Base-by-base conservation (phyloP, 37 sponge, comb jelly and placozoan species). In the Aplysina aerophoba region DNA sequence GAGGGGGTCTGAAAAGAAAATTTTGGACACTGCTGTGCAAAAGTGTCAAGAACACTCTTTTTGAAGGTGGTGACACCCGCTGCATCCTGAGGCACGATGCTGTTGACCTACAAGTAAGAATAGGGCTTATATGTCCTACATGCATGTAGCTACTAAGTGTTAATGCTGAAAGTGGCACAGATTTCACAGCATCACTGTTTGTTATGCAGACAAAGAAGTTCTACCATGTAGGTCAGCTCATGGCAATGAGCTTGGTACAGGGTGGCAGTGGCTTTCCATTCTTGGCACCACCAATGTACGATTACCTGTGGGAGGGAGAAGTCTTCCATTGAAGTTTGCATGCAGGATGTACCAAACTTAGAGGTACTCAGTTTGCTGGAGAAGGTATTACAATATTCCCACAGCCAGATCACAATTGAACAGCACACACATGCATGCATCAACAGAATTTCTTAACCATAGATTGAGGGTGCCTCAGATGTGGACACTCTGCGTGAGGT, bases 201-300 rank as follows among this genome's bases (percentile, higher is more conserved):
- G n/a, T n/a, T n/a, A n/a, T 41, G 53, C 53, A 75, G 78, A 75
- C 4, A 40, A 78, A 77, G 8, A 85, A 77, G 53, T 85, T 78
- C 44, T 85, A 53, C 30, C 36, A 85, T 17, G 1, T 85, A 77
- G 86, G 86, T 27, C 4, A 21, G 79, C 59, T 85, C 21, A 77
- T 85, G 63, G 59, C 86, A 16, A 61, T 85, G 79, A 61, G 79
- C 12, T 6, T 85, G 0, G 78, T 75, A 0, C 63, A 85, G 24
- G 65, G 55, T 25, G 86, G 67, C 20, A 62, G 79, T 35, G 80
- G 67, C 6, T 85, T 85, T 61, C 79, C 86, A 8, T 85, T 37
- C 54, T 55, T 85, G n/a, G 86, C 79, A 0, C 53, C 78, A n/a
- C 44, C 86, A 17, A 8, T 62, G 0, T 85, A 30, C 31, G 6